Base-by-base conservation (phyloP, 2,797 vertebrate genomes). In the Sebastes matsubarae region DNA sequence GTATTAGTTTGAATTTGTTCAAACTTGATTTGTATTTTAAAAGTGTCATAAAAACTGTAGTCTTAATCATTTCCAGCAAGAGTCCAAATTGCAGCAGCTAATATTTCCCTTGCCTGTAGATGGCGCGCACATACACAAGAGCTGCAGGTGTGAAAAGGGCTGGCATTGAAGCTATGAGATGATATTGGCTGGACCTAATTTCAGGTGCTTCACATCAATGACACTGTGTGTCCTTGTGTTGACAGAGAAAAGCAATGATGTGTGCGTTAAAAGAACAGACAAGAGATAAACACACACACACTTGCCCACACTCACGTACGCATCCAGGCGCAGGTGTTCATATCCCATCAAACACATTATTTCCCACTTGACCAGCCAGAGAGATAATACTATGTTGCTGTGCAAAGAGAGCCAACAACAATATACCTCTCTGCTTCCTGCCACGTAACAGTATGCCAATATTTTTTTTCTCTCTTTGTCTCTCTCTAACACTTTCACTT, bases 311-410 rank as follows among this genome's bases (percentile, higher is more conserved):
- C 69, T 36, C 54, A 6, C 58, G 9, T 20, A 67, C 77, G 58
- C 80, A 83, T 68, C 63, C 63, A 84, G 74, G 42, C 71, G 54
- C 90, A 93, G 88, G 89, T 91, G 88, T 83, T 93, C 76, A 66
- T 79, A 82, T 87, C 79, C 59, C 50, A 82, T 83, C 82, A 80
- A 93, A 91, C 89, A 84, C 25, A 27, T 82, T 78, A 91, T 94
- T 93, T 93, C 87, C 90, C 89, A 93, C 90, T 94, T 93, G 92
- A 93, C 86, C 92, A 85, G 90, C 24, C 83, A 85, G 72, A 87
- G 42, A 84, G 87, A 91, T 89, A 92, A 94, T 93, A 82, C 83
- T 72, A 90, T 75, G 81, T 87, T 89, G 27, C 68, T 57, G 76
- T 77, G 50, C 75, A 80, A 71, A 87, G 75, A 87, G 81, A 79